phyloP scores from a whole-genome alignment of 2,888 invertebrate genomes.

The Ormyrus pomaceus region DNA sequence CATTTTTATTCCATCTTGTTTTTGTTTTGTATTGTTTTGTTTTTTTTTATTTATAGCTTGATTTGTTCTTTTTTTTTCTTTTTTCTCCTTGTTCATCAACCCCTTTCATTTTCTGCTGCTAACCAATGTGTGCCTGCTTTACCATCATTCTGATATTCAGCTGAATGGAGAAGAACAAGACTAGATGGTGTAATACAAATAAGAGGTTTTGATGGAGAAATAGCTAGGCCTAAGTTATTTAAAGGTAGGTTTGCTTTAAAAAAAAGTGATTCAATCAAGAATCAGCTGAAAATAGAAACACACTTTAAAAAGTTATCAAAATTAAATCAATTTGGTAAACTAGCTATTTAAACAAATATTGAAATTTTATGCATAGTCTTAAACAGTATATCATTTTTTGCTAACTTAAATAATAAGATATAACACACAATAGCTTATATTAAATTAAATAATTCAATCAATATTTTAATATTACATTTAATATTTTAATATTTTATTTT shows the following conservation, averaged over 20 bases:
- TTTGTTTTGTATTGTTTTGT: constrained; percentile 40
- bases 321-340: too few species aligned
- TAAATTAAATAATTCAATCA: background rate
- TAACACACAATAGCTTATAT: background rate
- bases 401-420: background rate
- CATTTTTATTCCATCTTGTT: constrained; percentile 31
- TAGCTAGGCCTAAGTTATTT: constrained; percentile 65
- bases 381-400: background rate
- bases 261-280: constrained; percentile 22
- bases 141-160: constrained; percentile 67
- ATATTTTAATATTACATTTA: constrained; percentile 1
- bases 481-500: too few species aligned
- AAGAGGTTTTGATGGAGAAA: constrained; percentile 66
- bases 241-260: constrained; percentile 67
- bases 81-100: constrained; percentile 61
- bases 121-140: constrained; percentile 69
- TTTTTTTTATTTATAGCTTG: constrained; percentile 38
- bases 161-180: constrained; percentile 71
- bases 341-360: too few species aligned
- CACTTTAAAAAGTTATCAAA: too few species aligned
- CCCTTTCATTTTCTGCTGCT: constrained; percentile 65
- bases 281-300: background rate
- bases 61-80: constrained; percentile 55
- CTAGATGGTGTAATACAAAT: constrained; percentile 65
- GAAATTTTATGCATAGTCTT: background rate